Evolutionary conservation across 1,140 invertebrate species (phyloP).

Genomic region (Cotesia glomerata): DNA sequence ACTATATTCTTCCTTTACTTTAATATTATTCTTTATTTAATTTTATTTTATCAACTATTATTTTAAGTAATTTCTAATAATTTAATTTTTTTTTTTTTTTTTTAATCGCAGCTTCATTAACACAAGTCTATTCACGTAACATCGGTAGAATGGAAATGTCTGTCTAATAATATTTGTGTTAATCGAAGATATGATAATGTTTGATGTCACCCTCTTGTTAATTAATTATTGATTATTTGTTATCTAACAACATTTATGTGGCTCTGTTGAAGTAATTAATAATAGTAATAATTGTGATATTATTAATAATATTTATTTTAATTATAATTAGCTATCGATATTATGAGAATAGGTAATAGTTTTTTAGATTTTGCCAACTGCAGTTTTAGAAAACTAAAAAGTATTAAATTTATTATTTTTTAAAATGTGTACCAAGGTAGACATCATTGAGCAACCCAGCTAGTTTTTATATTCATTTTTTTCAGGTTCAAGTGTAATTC

Average conservation of each 20-base stretch:
- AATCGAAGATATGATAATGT: slow-evolving; percentile 19
- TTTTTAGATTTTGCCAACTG: no score
- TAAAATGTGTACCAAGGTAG: no score
- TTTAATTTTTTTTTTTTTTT: neutral
- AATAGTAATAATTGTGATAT: no score
- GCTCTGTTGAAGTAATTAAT: slow-evolving; percentile 7
- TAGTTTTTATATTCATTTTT: no score
- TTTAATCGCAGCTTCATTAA: neutral
- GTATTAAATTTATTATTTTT: no score
- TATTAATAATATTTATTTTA: no score
- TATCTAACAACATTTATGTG: neutral
- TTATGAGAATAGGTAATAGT: slow-evolving; percentile 18
- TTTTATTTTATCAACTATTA: neutral
- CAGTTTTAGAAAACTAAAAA: no score
- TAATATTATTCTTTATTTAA: neutral
- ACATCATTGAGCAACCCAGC: no score
- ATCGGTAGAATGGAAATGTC: slow-evolving; percentile 15
- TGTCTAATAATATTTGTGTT: neutral
- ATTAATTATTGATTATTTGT: neutral
- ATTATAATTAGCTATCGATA: slow-evolving; percentile 6
- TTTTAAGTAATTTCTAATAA: neutral
- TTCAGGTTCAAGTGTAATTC: no score
- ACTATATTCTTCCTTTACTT: neutral
- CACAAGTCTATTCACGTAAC: slow-evolving; percentile 21
- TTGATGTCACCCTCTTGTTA: neutral